Evolutionary conservation across 2,888 invertebrate species (phyloP).

Genomic region (Cyclophora albipunctata): DNA sequence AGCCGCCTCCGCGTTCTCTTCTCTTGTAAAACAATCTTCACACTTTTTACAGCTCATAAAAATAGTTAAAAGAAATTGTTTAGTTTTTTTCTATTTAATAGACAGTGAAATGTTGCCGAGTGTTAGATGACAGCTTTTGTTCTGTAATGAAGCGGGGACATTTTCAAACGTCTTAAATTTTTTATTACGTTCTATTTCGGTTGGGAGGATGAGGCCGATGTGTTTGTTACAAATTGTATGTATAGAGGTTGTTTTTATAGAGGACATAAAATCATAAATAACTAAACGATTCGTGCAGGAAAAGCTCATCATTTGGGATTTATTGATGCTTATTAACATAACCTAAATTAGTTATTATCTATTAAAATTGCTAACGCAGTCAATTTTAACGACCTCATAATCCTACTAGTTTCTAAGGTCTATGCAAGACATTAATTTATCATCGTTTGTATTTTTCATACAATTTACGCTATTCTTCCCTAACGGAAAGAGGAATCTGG

Average conservation of each 20-base stretch:
- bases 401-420: no score
- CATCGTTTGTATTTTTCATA: no score
- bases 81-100: conserved; percentile 59
- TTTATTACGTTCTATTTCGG: conserved; percentile 68
- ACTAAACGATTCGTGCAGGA: no score
- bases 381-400: no score
- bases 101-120: conserved; percentile 74
- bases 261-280: no score
- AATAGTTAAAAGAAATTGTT: conserved; percentile 70
- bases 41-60: conserved; percentile 71
- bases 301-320: no score
- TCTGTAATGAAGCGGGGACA: conserved; percentile 70
- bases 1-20: conserved; percentile 66
- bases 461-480: no score
- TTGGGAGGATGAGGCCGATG: conserved; percentile 14
- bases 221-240: conserved; percentile 15
- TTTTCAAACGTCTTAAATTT: conserved; percentile 56
- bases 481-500: no score
- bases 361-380: no score
- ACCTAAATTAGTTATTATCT: no score
- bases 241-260: conserved; percentile 5
- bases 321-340: no score
- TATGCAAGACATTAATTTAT: no score
- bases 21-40: conserved; percentile 71
- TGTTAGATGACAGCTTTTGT: conserved; percentile 73